A percentile compares a stretch with the other conserved stretches of the same genome.
Conservation (phyloP, 2,113 vertebrate genomes). For the Australoheros scitulus region DNA sequence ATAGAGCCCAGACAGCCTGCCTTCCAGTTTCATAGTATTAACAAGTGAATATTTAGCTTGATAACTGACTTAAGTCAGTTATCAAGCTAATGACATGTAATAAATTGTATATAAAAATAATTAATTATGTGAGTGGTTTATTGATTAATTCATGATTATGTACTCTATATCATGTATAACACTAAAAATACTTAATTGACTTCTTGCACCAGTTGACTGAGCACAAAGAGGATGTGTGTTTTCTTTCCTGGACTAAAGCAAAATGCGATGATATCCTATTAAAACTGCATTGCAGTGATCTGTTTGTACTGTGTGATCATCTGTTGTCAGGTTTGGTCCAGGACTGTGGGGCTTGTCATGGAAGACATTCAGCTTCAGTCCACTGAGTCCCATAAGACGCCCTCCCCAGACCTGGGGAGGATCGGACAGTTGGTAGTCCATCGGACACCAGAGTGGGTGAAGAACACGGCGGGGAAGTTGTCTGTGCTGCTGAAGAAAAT, state of each 20-base stretch:
- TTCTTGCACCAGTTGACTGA: too few relatives aligned
- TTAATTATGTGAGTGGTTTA: neutral
- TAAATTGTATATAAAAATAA: neutral
- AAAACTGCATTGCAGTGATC: neutral
- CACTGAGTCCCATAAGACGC: slow-evolving; percentile 34
- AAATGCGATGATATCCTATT: neutral
- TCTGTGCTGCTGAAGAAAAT: slow-evolving; percentile 84
- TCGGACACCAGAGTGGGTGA: slow-evolving; percentile 84
- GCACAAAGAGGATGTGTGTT: neutral
- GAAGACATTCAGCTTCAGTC: slow-evolving; percentile 84
- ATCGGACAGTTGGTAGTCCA: slow-evolving; percentile 83
- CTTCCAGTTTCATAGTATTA: neutral
- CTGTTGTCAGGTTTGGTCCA: slow-evolving; percentile 79
- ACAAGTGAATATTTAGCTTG: neutral
- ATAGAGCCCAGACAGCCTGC: too few relatives aligned
- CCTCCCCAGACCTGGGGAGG: slow-evolving; percentile 61
- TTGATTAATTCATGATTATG: neutral
- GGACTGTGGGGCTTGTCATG: slow-evolving; percentile 83
- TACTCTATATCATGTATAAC: neutral
- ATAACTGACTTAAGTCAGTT: neutral
- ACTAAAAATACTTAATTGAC: too few relatives aligned
- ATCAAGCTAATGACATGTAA: neutral
- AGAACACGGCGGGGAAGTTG: slow-evolving; percentile 82
- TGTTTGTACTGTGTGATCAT: neutral
- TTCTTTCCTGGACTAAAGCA: neutral